These are phyloP conservation scores for Epinephelus fuscoguttatus DNA, from an alignment of 2,113 vertebrate genomes.

Conservation along the genomic window DNA sequence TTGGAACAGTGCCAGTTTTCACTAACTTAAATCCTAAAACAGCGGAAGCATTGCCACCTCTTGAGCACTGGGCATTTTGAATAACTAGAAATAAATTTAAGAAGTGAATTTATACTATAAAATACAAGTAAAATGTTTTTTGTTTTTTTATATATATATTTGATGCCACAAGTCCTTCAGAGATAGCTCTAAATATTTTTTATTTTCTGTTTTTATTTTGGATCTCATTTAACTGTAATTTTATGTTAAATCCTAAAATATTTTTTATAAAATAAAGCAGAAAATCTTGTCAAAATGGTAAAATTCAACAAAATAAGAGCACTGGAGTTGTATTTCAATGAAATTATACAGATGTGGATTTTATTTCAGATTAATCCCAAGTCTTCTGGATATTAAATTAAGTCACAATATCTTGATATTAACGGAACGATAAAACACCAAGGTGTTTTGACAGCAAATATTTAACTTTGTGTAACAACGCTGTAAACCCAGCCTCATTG, in stretches of 20 bases:
- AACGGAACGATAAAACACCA: accelerated
- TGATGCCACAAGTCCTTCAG: background rate
- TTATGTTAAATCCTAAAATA: background rate
- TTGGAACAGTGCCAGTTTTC: background rate
- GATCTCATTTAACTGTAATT: background rate
- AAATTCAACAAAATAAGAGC: background rate
- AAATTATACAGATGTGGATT: background rate
- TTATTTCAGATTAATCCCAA: background rate
- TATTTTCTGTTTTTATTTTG: background rate
- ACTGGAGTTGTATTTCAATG: background rate
- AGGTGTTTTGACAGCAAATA: background rate
- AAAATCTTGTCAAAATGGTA: background rate
- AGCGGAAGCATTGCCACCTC: background rate
- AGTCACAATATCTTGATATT: background rate
- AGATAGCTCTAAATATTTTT: background rate
- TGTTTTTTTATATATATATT: background rate
- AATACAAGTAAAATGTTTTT: background rate
- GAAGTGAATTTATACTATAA: background rate
- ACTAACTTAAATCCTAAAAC: background rate
- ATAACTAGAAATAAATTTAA: background rate
- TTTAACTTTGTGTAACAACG: background rate
- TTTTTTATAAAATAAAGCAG: background rate
- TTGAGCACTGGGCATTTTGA: background rate
- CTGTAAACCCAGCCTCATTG: background rate
- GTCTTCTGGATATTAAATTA: background rate